phyloP scores from a whole-genome alignment of 2,797 vertebrate species.

The Pseudopleuronectes americanus region DNA sequence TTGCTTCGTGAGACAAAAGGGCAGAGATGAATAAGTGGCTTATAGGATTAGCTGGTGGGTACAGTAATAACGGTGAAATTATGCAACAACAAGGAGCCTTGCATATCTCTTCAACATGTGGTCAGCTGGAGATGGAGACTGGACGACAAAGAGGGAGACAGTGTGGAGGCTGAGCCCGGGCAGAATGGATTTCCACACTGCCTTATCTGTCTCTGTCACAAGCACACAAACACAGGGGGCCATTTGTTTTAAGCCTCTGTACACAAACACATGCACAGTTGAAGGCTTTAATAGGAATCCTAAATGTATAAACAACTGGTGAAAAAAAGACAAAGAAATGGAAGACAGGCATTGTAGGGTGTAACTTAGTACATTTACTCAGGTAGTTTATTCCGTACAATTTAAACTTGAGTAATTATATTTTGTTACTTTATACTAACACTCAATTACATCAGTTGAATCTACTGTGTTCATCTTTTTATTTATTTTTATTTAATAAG shows the following conservation, averaged over 20 bases:
- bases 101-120: constrained; percentile 35
- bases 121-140: constrained; percentile 36
- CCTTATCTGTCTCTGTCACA: constrained; percentile 57
- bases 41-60: constrained; percentile 49
- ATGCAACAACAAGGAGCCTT: constrained; percentile 42
- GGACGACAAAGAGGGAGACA: constrained; percentile 29
- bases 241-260: constrained; percentile 28
- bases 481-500: too few species aligned
- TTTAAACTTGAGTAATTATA: background rate
- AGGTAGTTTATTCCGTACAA: background rate
- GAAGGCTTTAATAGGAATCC: constrained; percentile 20
- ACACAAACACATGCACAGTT: constrained; percentile 10
- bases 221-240: constrained; percentile 23
- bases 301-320: constrained; percentile 5
- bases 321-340: background rate
- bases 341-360: background rate
- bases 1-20: constrained; percentile 39
- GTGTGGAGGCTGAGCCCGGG: constrained; percentile 16
- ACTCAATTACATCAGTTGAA: background rate
- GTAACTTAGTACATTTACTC: background rate
- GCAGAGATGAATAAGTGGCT: constrained; percentile 22
- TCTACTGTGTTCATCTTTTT: too few species aligned
- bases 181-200: constrained; percentile 49
- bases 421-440: background rate
- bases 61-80: constrained; percentile 37